Percentiles rank a stretch among this genome's conserved stretches.
Evolutionary conservation across 2,888 invertebrate species (phyloP).

Genomic region (Micoletzkya japonica): DNA sequence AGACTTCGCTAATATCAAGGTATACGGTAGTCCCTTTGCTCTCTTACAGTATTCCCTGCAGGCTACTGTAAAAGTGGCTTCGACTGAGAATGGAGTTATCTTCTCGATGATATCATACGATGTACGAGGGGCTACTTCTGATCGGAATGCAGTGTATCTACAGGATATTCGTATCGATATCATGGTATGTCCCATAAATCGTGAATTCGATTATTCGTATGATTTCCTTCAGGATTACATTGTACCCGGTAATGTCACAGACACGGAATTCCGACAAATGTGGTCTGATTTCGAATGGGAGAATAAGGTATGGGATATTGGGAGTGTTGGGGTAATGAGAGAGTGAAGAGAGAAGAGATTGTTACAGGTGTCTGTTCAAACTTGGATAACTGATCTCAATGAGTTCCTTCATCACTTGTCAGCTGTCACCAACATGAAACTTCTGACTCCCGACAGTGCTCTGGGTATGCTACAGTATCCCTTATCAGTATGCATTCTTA

Average conservation of each 20-base stretch:
- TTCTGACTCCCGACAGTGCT: slow-evolving; percentile 83
- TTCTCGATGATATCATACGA: slow-evolving; percentile 99
- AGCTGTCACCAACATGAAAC: slow-evolving; percentile 96
- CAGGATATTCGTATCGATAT: slow-evolving; percentile 97
- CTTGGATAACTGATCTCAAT: slow-evolving; percentile 83
- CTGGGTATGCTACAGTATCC: slow-evolving; percentile 66
- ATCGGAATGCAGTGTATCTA: slow-evolving; percentile 93
- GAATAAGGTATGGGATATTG: slow-evolving; percentile 77
- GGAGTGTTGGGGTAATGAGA: not conserved
- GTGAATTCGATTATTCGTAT: slow-evolving; percentile 12
- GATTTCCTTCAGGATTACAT: slow-evolving; percentile 92
- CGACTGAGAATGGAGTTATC: slow-evolving; percentile 98
- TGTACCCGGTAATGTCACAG: slow-evolving; percentile 80
- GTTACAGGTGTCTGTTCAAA: slow-evolving; percentile 80
- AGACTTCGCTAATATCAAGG: slow-evolving; percentile 96
- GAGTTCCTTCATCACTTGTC: slow-evolving; percentile 90
- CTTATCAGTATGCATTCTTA: not conserved
- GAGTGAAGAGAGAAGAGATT: not conserved
- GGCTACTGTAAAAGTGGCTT: slow-evolving; percentile 75
- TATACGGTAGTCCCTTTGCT: slow-evolving; percentile 64
- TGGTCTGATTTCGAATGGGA: slow-evolving; percentile 99
- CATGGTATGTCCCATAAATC: slow-evolving; percentile 42
- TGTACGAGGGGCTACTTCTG: slow-evolving; percentile 86
- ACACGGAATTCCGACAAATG: slow-evolving; percentile 96
- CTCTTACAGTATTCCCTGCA: slow-evolving; percentile 14